Evolutionary conservation across 2,888 invertebrate species (phyloP).

Genomic region (Carterocephalus palaemon): DNA sequence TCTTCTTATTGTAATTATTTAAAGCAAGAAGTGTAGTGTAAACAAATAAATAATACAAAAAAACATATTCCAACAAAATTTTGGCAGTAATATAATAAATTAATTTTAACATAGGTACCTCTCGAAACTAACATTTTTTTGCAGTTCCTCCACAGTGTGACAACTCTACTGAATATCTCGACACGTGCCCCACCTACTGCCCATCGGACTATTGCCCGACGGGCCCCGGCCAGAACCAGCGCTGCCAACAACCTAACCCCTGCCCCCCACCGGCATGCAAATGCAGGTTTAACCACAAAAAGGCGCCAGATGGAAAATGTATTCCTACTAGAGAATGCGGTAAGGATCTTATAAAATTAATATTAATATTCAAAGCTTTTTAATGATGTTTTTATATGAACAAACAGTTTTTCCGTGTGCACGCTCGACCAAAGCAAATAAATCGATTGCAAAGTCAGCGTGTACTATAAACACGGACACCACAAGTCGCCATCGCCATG

Average conservation of each 20-base stretch:
- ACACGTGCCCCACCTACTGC: constrained; percentile 29
- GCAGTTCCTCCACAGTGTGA: constrained; percentile 32
- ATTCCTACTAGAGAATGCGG: constrained; percentile 43
- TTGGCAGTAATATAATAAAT: too few relatives aligned
- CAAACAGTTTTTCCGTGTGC: too few relatives aligned
- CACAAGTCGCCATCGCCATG: background rate
- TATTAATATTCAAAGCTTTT: background rate
- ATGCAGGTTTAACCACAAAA: constrained; percentile 38
- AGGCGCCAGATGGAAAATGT: constrained; percentile 34
- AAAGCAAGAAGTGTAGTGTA: too few relatives aligned
- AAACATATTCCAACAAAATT: too few relatives aligned
- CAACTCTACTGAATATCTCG: constrained; percentile 35
- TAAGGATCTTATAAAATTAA: constrained; percentile 27
- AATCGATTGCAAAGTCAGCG: background rate
- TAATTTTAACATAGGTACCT: too few relatives aligned
- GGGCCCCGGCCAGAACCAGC: constrained; percentile 21
- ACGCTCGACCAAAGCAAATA: too few relatives aligned
- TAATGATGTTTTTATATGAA: too few relatives aligned
- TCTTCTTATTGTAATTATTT: too few relatives aligned
- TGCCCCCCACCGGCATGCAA: constrained; percentile 39
- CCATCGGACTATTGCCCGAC: constrained; percentile 35
- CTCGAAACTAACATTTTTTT: too few relatives aligned
- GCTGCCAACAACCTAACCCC: constrained; percentile 12
- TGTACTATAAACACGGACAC: background rate
- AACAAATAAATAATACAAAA: too few relatives aligned